A percentile compares a stretch with the other conserved stretches of the same genome.
These are phyloP conservation scores for Magallana angulata DNA, from an alignment of 1,140 invertebrate species.

Conservation along the genomic window DNA sequence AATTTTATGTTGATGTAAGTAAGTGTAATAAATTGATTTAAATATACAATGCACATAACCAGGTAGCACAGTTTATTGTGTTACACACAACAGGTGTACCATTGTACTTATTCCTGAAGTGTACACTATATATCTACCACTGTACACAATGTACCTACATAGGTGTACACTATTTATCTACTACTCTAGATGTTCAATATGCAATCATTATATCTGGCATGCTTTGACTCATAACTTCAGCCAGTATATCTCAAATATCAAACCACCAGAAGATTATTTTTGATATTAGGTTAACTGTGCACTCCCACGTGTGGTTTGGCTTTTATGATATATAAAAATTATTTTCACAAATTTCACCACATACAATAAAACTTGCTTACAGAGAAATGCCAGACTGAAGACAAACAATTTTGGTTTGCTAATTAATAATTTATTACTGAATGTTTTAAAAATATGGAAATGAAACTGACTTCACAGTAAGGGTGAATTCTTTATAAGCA, in stretches of 20 bases:
- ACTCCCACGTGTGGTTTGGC: constrained; percentile 1
- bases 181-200: background rate
- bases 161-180: background rate
- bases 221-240: constrained; percentile 2
- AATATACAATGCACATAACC: too few relatives aligned
- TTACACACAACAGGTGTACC: background rate
- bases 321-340: background rate
- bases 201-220: background rate
- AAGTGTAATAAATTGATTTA: too few relatives aligned
- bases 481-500: too few relatives aligned
- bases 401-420: too few relatives aligned
- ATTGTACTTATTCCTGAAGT: background rate
- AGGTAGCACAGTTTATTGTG: background rate
- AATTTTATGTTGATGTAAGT: too few relatives aligned
- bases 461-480: too few relatives aligned
- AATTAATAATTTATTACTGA: too few relatives aligned
- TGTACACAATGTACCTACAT: background rate
- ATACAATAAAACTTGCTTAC: too few relatives aligned
- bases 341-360: background rate
- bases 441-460: too few relatives aligned
- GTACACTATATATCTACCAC: background rate
- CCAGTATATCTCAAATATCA: background rate
- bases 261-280: background rate
- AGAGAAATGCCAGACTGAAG: too few relatives aligned
- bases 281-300: background rate